Conservation (phyloP, 2,113 vertebrate species). For the Junco hyemalis region DNA sequence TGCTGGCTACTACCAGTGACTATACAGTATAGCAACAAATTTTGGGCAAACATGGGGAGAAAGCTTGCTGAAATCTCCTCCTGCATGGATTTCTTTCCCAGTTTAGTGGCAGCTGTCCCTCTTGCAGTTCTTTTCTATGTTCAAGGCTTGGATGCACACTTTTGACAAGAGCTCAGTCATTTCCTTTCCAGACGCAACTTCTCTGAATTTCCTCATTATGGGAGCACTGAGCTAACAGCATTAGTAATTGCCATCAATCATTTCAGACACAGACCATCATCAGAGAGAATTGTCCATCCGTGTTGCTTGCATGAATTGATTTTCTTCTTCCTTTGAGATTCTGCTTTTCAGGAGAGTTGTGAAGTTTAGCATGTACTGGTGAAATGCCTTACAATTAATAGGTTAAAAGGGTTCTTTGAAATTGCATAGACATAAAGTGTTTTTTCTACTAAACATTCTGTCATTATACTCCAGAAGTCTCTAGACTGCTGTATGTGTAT, state of each 20-base stretch:
- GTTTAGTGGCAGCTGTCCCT: not conserved
- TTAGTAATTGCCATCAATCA: not conserved
- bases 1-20: not conserved
- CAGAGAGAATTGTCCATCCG: not conserved
- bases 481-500: not conserved
- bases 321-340: slow-evolving; percentile 14
- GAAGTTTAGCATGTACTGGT: not conserved
- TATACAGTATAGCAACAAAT: not conserved
- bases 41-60: not conserved
- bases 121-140: not conserved
- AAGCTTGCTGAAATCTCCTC: not conserved
- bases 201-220: slow-evolving; percentile 14
- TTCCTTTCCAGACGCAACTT: slow-evolving; percentile 1
- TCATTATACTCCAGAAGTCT: not conserved
- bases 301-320: not conserved
- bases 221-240: not conserved
- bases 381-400: slow-evolving; percentile 5
- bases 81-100: not conserved
- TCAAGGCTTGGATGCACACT: not conserved
- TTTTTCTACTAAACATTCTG: not conserved
- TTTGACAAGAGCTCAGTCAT: not conserved
- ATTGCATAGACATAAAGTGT: not conserved
- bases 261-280: not conserved
- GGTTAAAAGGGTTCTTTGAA: not conserved
- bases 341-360: slow-evolving; percentile 1